Evolutionary conservation across 1,140 invertebrate species (phyloP), one percentile per base, ranked within the genome.

Genomic region (Eriocheir sinensis): DNA sequence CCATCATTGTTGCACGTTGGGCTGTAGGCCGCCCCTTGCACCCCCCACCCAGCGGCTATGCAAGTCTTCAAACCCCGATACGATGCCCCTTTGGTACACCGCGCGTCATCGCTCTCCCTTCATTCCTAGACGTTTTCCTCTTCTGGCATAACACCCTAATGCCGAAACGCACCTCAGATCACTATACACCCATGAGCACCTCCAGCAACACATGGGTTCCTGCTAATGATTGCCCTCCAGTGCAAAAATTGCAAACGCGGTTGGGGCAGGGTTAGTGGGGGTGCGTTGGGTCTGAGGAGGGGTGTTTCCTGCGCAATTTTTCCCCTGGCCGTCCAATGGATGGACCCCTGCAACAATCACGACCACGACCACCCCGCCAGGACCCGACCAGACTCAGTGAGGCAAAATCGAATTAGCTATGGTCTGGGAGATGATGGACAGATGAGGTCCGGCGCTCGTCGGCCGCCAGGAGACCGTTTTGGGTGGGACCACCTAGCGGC

Each of bases 1-100:
- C 93, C 93, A 94, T 94, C 93, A 94, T 94, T 94, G 93, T 94
- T 94, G 93, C 93, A 94, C 93, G 93, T 91, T 91, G 93, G 93
- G 89, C 89, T 91, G 88, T 91, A 91, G 89, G 93, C 89, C 93
- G 89, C 30, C 93, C 93, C 93, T 91, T 94, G 88, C 89, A 91
- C 89, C 93, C 92, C 85, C 92, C 83, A 85, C 32, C 36, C 32
- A 81, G 83, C 85, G 93, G 89, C 93, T 94, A 94, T 94, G 93
- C 93, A 94, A 94, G 40, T 94, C 93, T 36, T 60, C 40, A 12
- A 44, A 94, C 93, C 93, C 89, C 93, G 93, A 36, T 94, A 94
- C 38, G 38, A 91, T 48, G 88, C 89, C 89, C 93, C 83, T 53
- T 79, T 81, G 44, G 21, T 94, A 30, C 44, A 32, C 41, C 34